Conservation (phyloP, 2,888 invertebrate genomes). For the Cephus runcator region DNA sequence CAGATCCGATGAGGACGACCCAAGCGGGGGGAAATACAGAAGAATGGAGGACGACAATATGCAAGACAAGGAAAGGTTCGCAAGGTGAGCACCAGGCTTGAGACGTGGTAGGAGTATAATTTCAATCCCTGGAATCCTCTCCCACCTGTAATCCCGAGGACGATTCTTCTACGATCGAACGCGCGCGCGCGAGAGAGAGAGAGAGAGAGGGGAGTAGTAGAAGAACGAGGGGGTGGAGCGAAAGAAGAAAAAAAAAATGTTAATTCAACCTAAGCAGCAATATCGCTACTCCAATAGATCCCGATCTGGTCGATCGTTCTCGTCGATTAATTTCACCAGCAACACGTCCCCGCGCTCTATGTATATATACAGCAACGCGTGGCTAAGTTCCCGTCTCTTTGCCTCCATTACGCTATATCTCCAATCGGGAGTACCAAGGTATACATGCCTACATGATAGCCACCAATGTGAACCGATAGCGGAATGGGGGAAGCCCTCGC, state of each 20-base stretch:
- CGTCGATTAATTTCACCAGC: not conserved
- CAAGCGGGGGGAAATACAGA: slow-evolving; percentile 83
- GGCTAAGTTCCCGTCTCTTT: not conserved
- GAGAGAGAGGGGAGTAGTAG: too few relatives aligned
- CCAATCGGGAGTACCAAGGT: not conserved
- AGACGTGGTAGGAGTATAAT: not conserved
- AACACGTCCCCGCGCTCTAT: not conserved
- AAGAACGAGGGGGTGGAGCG: not conserved
- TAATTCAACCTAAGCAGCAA: not conserved
- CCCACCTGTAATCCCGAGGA: not conserved
- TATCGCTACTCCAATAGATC: not conserved
- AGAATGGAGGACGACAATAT: slow-evolving; percentile 94
- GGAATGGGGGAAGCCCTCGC: slow-evolving; percentile 55
- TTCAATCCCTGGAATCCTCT: not conserved
- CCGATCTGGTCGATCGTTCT: not conserved
- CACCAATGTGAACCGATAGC: slow-evolving; percentile 52
- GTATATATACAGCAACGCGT: not conserved
- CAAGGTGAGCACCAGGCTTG: slow-evolving; percentile 75
- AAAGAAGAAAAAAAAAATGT: not conserved
- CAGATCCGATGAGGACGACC: slow-evolving; percentile 90
- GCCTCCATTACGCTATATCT: not conserved
- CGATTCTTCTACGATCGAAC: not conserved
- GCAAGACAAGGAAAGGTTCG: slow-evolving; percentile 97
- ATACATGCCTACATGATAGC: slow-evolving; percentile 5
- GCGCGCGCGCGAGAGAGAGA: not conserved